These are phyloP conservation scores for Muscidifurax raptorellus DNA, from an alignment of 1,140 invertebrate genomes.

Conservation along the genomic window DNA sequence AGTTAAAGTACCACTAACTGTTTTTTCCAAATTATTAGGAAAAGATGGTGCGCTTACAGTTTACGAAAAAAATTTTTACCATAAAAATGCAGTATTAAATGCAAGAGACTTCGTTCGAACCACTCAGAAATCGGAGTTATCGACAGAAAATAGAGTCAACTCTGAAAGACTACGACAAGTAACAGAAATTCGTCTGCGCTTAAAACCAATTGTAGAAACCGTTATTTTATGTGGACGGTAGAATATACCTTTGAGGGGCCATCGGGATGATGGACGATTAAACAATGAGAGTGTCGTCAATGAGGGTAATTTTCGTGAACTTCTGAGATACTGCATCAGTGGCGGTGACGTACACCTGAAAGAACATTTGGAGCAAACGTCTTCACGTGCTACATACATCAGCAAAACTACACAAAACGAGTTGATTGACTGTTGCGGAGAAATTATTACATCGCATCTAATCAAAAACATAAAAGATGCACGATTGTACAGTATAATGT, in stretches of 20 bases:
- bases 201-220: conserved; percentile 55
- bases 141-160: conserved; percentile 32
- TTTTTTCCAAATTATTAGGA: conserved; percentile 56
- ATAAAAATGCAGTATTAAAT: too few relatives aligned
- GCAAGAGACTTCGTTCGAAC: too few relatives aligned
- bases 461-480: too few relatives aligned
- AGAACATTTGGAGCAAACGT: conserved; percentile 57
- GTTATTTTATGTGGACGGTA: conserved; percentile 59
- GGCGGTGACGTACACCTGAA: too few relatives aligned
- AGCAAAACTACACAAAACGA: conserved; percentile 63
- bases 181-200: conserved; percentile 55
- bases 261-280: conserved; percentile 50
- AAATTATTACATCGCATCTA: conserved; percentile 57
- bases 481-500: conserved; percentile 57
- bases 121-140: too few relatives aligned
- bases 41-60: conserved; percentile 51
- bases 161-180: conserved; percentile 20
- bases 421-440: conserved; percentile 58
- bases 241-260: conserved; percentile 59
- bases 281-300: conserved; percentile 48
- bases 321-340: too few relatives aligned
- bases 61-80: too few relatives aligned
- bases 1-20: conserved; percentile 53
- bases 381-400: conserved; percentile 58
- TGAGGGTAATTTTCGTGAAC: conserved; percentile 62